Evolutionary conservation across 2,797 vertebrate species (phyloP).

Genomic region (Crax fasciolata): DNA sequence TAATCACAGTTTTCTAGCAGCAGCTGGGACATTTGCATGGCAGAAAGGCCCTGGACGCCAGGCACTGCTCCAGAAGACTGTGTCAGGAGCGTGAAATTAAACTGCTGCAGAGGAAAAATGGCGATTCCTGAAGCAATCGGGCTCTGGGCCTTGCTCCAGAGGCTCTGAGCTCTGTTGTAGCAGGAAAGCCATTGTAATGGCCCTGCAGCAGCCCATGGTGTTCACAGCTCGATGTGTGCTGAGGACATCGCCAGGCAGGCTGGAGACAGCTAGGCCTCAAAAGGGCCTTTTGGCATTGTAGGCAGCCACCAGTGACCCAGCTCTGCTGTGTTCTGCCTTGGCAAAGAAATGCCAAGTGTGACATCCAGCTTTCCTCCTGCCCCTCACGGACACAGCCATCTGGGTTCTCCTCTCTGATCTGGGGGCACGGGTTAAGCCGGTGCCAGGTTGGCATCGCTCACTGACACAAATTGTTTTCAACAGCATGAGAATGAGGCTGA

Average conservation of each 20-base stretch:
- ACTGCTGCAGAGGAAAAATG: neutral
- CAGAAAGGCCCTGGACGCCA: neutral
- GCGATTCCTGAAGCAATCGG: neutral
- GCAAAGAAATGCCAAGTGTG: neutral
- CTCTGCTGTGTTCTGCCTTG: neutral
- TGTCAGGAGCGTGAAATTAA: slow-evolving; percentile 25
- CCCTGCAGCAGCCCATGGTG: neutral
- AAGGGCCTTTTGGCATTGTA: neutral
- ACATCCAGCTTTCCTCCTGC: neutral
- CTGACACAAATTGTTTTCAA: neutral
- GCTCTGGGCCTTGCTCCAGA: neutral
- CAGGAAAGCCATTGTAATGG: accelerated
- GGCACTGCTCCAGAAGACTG: slow-evolving; percentile 5
- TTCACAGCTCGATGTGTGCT: accelerated
- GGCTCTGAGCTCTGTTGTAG: neutral
- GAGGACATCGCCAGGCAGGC: neutral
- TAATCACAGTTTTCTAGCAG: neutral
- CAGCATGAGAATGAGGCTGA: neutral
- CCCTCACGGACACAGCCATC: neutral
- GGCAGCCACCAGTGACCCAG: neutral
- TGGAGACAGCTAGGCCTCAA: neutral
- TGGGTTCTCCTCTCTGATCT: neutral
- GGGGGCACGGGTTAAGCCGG: neutral
- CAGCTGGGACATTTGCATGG: neutral
- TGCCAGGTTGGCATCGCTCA: neutral